Base-by-base conservation (phyloP, 2,113 vertebrate species). In the Chaetodon trifascialis region DNA sequence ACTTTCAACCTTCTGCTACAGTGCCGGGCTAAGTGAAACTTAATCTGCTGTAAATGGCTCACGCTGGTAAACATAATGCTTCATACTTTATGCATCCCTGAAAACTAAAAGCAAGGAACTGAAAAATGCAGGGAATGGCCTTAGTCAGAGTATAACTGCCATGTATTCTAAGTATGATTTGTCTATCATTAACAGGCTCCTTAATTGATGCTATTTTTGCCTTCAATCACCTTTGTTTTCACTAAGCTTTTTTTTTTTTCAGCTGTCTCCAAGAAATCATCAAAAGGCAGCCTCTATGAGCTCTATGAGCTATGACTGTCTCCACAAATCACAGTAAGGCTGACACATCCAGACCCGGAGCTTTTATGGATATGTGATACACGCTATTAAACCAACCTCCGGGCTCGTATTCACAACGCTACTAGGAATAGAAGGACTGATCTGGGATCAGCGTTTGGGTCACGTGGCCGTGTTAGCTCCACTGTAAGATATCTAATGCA, bases 361-460 rank as follows among this genome's bases (percentile, higher is more conserved):
- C 78, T 85, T 87, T 79, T 79, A 86, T 87, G 79, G 81, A 88
- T 76, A 89, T 62, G 72, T 55, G 84, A 87, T 83, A 64, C 84
- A 79, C 51, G 30, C 62, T 75, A 76, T 86, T 90, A 87, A 87
- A 88, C 75, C 73, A 76, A 54, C 78, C 82, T 30, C n/a, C 5
- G 12, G 74, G 70, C 60, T 79, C 7, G 6, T 62, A 73, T 83
- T 83, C 79, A 79, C 42, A 58, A 76, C 21, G 79, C 86, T 79
- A 66, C 65, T 69, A 56, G 79, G 65, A 90, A 87, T 49, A 77
- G 82, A 59, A 58, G 51, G 75, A 72, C 44, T 74, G 76, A 88
- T 85, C 72, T 54, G 56, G 76, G 72, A 80, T 90, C 77, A 51
- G 19, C 23, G 69, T 71, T 56, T 47, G 46, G 76, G 81, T 77